Conservation (phyloP, 2,113 vertebrate species). For the Litocranius walleri region DNA sequence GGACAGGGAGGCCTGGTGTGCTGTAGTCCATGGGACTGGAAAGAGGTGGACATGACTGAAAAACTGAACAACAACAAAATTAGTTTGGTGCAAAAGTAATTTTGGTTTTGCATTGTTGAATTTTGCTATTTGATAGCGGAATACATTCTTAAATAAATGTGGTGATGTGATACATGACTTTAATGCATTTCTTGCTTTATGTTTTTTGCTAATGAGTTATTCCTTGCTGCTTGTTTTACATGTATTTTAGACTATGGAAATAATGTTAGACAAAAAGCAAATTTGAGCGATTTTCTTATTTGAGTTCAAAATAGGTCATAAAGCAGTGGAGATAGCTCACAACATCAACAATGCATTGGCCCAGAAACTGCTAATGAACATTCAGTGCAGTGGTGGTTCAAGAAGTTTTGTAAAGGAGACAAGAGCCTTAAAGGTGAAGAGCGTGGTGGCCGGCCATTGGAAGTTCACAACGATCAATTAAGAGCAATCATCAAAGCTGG, state of each 20-base stretch:
- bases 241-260: not conserved
- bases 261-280: not conserved
- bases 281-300: not conserved
- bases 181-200: not conserved
- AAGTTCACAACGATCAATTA: not conserved
- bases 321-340: not conserved
- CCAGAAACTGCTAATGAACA: not conserved
- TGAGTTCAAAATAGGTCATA: not conserved
- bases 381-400: not conserved
- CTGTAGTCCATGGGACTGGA: not conserved
- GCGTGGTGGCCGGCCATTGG: fast-evolving
- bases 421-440: not conserved
- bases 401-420: not conserved
- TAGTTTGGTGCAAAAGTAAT: not conserved
- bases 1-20: fast-evolving
- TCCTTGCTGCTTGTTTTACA: not conserved
- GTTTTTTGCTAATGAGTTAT: not conserved
- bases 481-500: not conserved
- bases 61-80: not conserved
- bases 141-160: not conserved
- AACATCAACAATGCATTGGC: not conserved
- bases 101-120: not conserved
- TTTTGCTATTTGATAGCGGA: not conserved
- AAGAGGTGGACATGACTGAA: not conserved
- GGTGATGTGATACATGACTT: not conserved